phyloP scores from a whole-genome alignment of 1,140 invertebrate species.

The Berghia stephanieae region DNA sequence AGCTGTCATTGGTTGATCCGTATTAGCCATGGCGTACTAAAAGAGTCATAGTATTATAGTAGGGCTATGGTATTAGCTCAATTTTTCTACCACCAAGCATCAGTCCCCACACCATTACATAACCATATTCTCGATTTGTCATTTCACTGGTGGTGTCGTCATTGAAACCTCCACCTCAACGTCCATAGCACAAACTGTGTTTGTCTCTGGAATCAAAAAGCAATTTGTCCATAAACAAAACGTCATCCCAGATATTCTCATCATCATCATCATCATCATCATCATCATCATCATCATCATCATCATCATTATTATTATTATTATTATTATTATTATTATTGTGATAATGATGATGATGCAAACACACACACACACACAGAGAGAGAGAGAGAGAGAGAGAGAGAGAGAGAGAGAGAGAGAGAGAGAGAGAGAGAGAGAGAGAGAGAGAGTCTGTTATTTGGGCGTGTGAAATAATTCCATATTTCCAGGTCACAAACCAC shows the following conservation, averaged over 20 bases:
- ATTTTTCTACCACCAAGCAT: too few relatives aligned
- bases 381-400: neutral
- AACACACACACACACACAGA: neutral
- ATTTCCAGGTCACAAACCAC: neutral
- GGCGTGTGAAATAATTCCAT: neutral
- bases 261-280: neutral
- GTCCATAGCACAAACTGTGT: too few relatives aligned
- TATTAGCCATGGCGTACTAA: too few relatives aligned
- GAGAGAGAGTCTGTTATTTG: neutral
- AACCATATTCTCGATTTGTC: too few relatives aligned
- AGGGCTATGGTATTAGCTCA: too few relatives aligned
- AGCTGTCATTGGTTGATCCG: too few relatives aligned
- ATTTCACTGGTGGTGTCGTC: neutral
- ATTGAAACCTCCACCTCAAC: neutral
- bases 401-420: neutral
- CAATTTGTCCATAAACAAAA: neutral
- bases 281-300: neutral
- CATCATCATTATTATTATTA: neutral
- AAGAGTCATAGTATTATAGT: too few relatives aligned
- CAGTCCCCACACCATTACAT: too few relatives aligned
- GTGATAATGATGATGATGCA: too few relatives aligned
- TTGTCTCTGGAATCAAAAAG: neutral
- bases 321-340: too few relatives aligned
- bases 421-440: constrained; percentile 15
- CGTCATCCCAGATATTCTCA: neutral